These are phyloP conservation scores for Heliconius eleuchia DNA, from an alignment of 1,140 invertebrate species.

Conservation along the genomic window DNA sequence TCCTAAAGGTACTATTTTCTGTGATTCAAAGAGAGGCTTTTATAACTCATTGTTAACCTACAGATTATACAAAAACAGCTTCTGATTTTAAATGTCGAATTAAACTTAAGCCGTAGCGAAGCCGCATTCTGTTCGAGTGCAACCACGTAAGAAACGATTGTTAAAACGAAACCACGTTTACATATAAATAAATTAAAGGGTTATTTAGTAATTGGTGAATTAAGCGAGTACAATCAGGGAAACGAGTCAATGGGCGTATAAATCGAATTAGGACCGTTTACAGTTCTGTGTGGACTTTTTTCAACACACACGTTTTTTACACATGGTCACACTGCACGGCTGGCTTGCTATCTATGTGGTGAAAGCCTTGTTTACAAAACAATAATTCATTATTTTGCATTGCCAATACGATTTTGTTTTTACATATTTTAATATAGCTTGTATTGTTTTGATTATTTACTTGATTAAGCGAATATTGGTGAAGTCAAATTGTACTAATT, in stretches of 20 bases:
- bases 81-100: conserved; percentile 14
- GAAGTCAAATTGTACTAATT: not conserved
- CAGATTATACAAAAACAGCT: conserved; percentile 24
- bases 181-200: conserved; percentile 70
- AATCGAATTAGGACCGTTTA: conserved; percentile 78
- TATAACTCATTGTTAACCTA: not conserved
- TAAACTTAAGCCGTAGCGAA: conserved; percentile 32
- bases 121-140: conserved; percentile 56
- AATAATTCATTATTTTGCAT: conserved; percentile 23
- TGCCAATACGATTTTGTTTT: conserved; percentile 13
- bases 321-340: conserved; percentile 65
- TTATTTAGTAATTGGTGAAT: conserved; percentile 75
- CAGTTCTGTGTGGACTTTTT: conserved; percentile 54
- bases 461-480: not conserved
- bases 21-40: not conserved
- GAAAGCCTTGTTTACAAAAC: conserved; percentile 31
- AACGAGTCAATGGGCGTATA: conserved; percentile 73
- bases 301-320: conserved; percentile 66
- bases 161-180: conserved; percentile 48
- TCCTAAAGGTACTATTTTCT: not conserved
- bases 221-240: conserved; percentile 66
- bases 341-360: conserved; percentile 47
- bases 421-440: not conserved
- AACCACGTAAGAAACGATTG: conserved; percentile 62
- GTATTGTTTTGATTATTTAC: not conserved